A percentile compares a stretch with the other conserved stretches of the same genome.
Evolutionary conservation across 2,888 invertebrate genomes (phyloP).

Genomic region (Bimastos eiseni): DNA sequence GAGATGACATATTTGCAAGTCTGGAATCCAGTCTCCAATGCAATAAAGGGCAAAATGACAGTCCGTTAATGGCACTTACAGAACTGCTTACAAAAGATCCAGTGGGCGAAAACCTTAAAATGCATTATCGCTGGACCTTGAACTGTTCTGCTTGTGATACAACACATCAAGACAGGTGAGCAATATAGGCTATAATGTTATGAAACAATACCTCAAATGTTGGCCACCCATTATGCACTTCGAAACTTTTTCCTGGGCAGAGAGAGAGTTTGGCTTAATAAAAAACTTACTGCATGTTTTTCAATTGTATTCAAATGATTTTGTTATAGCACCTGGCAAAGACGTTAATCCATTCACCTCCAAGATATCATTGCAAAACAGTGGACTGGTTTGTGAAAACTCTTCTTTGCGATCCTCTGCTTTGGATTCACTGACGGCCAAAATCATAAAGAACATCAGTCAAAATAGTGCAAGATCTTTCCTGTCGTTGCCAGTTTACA

Average conservation of each 20-base stretch:
- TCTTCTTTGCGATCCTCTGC: background rate
- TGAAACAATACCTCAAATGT: too few relatives aligned
- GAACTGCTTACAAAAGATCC: slow-evolving; percentile 48
- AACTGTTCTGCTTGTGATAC: slow-evolving; percentile 41
- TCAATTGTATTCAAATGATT: background rate
- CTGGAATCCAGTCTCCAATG: slow-evolving; percentile 54
- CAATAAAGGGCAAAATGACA: slow-evolving; percentile 55
- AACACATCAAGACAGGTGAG: slow-evolving; percentile 36
- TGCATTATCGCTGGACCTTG: slow-evolving; percentile 50
- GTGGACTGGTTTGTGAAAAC: slow-evolving; percentile 1
- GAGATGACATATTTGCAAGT: slow-evolving; percentile 52
- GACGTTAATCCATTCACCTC: background rate
- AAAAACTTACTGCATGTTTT: background rate
- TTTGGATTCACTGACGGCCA: background rate
- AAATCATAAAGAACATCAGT: background rate
- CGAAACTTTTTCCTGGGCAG: too few relatives aligned
- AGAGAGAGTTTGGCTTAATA: too few relatives aligned
- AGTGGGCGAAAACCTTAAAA: slow-evolving; percentile 49
- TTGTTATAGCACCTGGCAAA: background rate
- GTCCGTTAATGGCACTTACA: slow-evolving; percentile 57
- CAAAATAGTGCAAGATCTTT: background rate
- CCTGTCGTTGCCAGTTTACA: background rate
- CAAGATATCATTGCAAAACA: background rate
- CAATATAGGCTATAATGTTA: background rate
- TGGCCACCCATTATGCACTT: too few relatives aligned